Percentiles rank a stretch among this genome's conserved stretches.
These are phyloP conservation scores for Mastomys coucha DNA, from an alignment of 2,113 vertebrate species.

Conservation along the genomic window DNA sequence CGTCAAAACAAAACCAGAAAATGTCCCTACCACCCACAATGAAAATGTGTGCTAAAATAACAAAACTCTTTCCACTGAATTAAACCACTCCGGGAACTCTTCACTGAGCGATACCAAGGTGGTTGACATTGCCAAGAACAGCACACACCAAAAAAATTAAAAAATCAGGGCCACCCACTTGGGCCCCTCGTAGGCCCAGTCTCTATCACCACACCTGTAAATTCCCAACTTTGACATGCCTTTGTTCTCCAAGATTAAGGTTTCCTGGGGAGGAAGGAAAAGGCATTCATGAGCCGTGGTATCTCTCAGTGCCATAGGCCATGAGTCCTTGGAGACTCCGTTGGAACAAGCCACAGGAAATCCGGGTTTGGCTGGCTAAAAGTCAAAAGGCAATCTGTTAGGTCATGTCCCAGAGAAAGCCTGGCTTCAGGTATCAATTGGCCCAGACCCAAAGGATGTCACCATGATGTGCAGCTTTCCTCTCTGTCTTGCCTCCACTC, in stretches of 20 bases:
- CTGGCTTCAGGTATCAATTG: background rate
- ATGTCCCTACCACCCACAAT: background rate
- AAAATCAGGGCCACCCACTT: background rate
- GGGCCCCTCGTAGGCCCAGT: background rate
- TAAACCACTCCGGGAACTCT: background rate
- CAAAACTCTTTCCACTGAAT: slow-evolving; percentile 38
- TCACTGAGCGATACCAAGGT: background rate
- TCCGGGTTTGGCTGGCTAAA: background rate
- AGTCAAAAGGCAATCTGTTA: background rate
- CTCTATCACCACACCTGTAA: too few species aligned
- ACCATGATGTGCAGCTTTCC: background rate
- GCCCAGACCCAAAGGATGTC: background rate
- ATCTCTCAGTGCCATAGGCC: background rate
- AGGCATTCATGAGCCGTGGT: background rate
- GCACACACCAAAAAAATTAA: background rate
- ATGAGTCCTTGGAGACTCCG: background rate
- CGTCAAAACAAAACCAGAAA: slow-evolving; percentile 43
- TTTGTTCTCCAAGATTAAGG: background rate
- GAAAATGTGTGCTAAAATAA: slow-evolving; percentile 31
- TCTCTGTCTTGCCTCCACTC: background rate
- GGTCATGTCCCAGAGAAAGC: background rate
- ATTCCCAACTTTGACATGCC: background rate
- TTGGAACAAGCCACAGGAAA: slow-evolving; percentile 8
- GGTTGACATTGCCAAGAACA: background rate
- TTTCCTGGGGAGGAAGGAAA: slow-evolving; percentile 6